Evolutionary conservation across 2,113 vertebrate genomes (phyloP).

Genomic region (Polypterus bichir): DNA sequence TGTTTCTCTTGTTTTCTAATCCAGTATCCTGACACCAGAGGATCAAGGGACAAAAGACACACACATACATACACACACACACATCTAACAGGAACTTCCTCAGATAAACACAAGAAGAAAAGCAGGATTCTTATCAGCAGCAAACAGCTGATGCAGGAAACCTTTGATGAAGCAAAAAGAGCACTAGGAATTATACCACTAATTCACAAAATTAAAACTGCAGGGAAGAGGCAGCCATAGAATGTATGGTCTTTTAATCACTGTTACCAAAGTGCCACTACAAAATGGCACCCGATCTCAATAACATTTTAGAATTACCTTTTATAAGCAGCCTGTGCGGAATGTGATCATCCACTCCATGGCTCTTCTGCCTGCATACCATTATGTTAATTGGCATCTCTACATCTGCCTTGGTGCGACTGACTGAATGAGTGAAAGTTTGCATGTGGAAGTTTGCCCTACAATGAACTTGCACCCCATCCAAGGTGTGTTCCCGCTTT

Average conservation of each 20-base stretch:
- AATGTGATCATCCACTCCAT: no score
- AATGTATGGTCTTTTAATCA: neutral
- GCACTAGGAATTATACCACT: constrained; percentile 38
- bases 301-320: no score
- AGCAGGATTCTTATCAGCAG: constrained; percentile 53
- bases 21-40: constrained; percentile 26
- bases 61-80: constrained; percentile 28
- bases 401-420: no score
- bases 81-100: constrained; percentile 76
- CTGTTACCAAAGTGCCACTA: neutral
- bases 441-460: no score
- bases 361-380: no score
- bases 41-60: constrained; percentile 51
- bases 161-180: constrained; percentile 42
- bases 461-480: no score
- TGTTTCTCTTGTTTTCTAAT: constrained; percentile 23
- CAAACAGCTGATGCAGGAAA: constrained; percentile 61
- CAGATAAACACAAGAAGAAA: constrained; percentile 58
- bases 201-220: constrained; percentile 34
- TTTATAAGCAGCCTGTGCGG: no score
- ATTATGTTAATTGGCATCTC: no score
- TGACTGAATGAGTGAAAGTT: no score
- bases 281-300: no score
- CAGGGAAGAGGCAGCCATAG: constrained; percentile 20
- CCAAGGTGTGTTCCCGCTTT: no score